Evolutionary conservation across 2,113 vertebrate species (phyloP), one percentile per base, ranked within the genome.

Genomic region (Glaucidium brasilianum): DNA sequence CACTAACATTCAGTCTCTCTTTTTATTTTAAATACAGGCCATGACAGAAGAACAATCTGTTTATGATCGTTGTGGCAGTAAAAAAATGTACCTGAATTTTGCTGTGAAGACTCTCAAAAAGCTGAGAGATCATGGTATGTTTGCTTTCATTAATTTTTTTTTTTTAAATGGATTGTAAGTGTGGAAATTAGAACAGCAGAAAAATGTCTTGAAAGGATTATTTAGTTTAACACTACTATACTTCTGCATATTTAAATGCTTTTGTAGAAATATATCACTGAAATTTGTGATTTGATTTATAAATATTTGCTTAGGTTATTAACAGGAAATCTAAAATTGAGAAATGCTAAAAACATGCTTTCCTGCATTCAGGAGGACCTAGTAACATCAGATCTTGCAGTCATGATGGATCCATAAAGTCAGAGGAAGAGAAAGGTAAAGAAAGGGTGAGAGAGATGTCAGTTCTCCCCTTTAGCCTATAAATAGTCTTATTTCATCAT

Each of bases 101-200:
- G 98, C 98, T 49, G 98, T 98, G 81, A 99, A 98, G 79, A 97
- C 98, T 14, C 97, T 99, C 34, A 98, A 98, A 97, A 99, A 95
- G 85, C 94, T 99, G 56, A 98, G 98, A 97, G 97, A 98, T 80
- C 97, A 98, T 88, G 98, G 74, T 82, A 91, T 83, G 69, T 41
- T 85, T 55, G n/a, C 96, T 93, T 84, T 90, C 34, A 97, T 96
- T 84, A 85, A 89, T 79, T 49, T 27, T n/a, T 64, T n/a, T 64
- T 55, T 59, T 50, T 32, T 11, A 13, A 62, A 16, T 37, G 23
- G 4, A 8, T 76, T n/a, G 8, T 45, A 90, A 52, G 5, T 4
- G 8, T n/a, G 43, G 45, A 32, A 47, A 26, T 52, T 12, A 43
- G 12, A 59, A 47, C 19, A 52, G n/a, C 16, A 25, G 49, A 58